Conservation (phyloP, 2,888 invertebrate genomes). For the Trisateles emortualis region DNA sequence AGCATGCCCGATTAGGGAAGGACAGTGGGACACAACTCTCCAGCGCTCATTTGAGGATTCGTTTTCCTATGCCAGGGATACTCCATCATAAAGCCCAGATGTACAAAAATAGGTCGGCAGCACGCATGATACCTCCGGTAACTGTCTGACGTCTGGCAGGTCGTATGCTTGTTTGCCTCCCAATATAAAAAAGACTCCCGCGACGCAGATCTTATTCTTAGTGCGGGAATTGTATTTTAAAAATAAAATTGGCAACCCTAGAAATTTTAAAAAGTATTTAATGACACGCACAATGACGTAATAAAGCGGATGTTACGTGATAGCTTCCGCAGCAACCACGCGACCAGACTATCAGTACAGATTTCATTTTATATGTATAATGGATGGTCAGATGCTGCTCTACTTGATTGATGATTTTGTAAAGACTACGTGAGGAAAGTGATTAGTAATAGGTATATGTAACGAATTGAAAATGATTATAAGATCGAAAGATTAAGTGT, state of each 20-base stretch:
- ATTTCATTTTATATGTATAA: slow-evolving; percentile 6
- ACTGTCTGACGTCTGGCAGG: too few species aligned
- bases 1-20: too few species aligned
- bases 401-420: background rate
- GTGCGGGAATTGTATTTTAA: background rate
- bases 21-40: too few species aligned
- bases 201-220: too few species aligned
- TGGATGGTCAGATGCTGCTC: background rate
- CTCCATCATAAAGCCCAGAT: too few species aligned
- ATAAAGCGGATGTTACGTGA: slow-evolving; percentile 35
- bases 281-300: slow-evolving; percentile 33
- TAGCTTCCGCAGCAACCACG: slow-evolving; percentile 34
- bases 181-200: too few species aligned
- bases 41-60: too few species aligned
- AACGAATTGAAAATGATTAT: background rate
- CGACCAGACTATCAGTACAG: slow-evolving; percentile 9
- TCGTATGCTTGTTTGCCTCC: too few species aligned
- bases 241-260: slow-evolving; percentile 16
- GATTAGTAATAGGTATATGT: background rate
- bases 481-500: too few species aligned
- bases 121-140: too few species aligned
- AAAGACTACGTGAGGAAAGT: background rate
- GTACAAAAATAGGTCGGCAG: too few species aligned
- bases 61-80: too few species aligned
- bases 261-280: slow-evolving; percentile 12